Evolutionary conservation across 53 echinoderm and acorn worm species (phyloP), one percentile per base, ranked within the genome.

Genomic region (Antedon mediterranea): DNA sequence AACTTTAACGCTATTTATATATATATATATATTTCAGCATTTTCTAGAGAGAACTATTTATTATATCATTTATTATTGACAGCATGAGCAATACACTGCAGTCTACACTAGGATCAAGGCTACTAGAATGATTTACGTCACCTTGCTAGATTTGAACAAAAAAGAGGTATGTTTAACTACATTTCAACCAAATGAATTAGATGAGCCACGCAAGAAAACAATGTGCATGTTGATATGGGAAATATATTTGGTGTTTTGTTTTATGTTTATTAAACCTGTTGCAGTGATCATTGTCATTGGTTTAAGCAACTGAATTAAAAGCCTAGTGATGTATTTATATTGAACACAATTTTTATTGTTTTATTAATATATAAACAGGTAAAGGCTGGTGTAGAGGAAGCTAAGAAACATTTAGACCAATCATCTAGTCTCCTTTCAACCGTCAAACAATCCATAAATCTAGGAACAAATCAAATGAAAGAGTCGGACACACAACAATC

Each of bases 81-180:
- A 95, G 97, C 97, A 95, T 84, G 89, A 89, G 71, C 82, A 86
- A 77, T 89, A 88, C 34, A 76, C 90, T 29, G 97, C 97, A 26
- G 84, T 95, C 6, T 88, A 92, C 27, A 87, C 88, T 1, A 87
- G 97, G 74, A 89, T 94, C 77, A 95, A 95, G 70, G 91, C 92
- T 74, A 82, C 76, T 81, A 73, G 97, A 75, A 89, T 95, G 87
- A 89, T 95, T 41, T 92, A 90, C 79, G 84, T 88, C 32, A 92
- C 91, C 31, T 78, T 95, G 42, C 74, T 92, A 28, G 89, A 91
- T 34, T 86, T 89, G 33, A 88, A 80, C 30, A 95, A 91, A 71
- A 94, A 92, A 86, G 97, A 95, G 92, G 97, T 95, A 82, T 43
- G 71, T 6, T 71, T n/a, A n/a, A n/a, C n/a, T n/a, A 3, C 30